Evolutionary conservation across 2,113 vertebrate genomes (phyloP).

Genomic region (Dermatemys mawii): DNA sequence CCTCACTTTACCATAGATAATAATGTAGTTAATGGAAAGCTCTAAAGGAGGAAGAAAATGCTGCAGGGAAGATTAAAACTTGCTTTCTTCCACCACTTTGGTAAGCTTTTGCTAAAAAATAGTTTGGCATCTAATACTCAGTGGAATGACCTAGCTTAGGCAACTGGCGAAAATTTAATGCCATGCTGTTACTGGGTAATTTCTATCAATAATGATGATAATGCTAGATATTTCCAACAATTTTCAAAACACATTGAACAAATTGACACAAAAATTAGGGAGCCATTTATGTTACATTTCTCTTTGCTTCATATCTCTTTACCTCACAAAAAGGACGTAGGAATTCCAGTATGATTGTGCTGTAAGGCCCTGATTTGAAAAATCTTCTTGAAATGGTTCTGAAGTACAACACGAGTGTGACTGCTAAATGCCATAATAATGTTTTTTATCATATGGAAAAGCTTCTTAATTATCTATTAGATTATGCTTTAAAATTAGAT

Average conservation of each 20-base stretch:
- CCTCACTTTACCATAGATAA: background rate
- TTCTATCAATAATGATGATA: slow-evolving; percentile 18
- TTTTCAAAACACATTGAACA: background rate
- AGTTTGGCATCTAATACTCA: background rate
- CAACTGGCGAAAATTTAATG: slow-evolving; percentile 29
- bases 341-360: slow-evolving; percentile 24
- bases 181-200: background rate
- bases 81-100: background rate
- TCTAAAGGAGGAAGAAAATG: background rate
- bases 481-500: slow-evolving; percentile 52
- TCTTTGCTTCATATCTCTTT: background rate
- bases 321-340: background rate
- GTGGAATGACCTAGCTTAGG: slow-evolving; percentile 5
- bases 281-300: slow-evolving; percentile 7
- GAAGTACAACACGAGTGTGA: background rate
- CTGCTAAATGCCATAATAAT: slow-evolving; percentile 34
- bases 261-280: slow-evolving; percentile 26
- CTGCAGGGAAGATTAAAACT: background rate
- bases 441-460: slow-evolving; percentile 48
- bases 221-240: background rate
- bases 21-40: background rate
- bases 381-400: background rate
- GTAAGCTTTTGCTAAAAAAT: background rate
- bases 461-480: slow-evolving; percentile 45
- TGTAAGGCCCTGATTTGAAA: slow-evolving; percentile 18